These are phyloP conservation scores for Candidula unifasciata DNA, from an alignment of 2,888 invertebrate genomes.

Conservation along the genomic window DNA sequence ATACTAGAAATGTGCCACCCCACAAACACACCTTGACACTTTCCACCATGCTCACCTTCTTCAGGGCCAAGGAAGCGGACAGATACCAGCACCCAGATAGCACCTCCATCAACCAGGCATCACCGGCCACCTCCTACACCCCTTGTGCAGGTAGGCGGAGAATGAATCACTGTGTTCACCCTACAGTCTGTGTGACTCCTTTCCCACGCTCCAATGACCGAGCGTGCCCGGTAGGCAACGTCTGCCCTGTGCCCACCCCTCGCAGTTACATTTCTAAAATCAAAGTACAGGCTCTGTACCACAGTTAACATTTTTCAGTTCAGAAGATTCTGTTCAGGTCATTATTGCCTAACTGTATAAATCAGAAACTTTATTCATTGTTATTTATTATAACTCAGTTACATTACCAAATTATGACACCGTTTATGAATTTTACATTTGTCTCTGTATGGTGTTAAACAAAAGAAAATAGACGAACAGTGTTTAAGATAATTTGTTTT, in stretches of 20 bases:
- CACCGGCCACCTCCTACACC: conserved; percentile 39
- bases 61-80: conserved; percentile 62
- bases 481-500: too few relatives aligned
- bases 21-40: too few relatives aligned
- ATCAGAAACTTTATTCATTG: too few relatives aligned
- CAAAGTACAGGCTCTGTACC: background rate
- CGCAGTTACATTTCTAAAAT: conserved; percentile 11
- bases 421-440: too few relatives aligned
- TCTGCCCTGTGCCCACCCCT: conserved; percentile 24
- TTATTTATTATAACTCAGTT: too few relatives aligned
- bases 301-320: background rate
- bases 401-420: too few relatives aligned
- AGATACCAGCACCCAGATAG: conserved; percentile 58
- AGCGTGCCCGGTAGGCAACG: conserved; percentile 23
- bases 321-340: too few relatives aligned
- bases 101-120: background rate
- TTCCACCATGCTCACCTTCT: background rate
- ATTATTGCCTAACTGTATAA: too few relatives aligned
- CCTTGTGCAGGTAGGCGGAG: conserved; percentile 48
- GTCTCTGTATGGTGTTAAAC: too few relatives aligned
- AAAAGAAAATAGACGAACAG: too few relatives aligned
- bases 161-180: conserved; percentile 29
- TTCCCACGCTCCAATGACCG: background rate
- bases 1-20: too few relatives aligned
- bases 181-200: conserved; percentile 26